A percentile compares a stretch with the other conserved stretches of the same genome.
Conservation (phyloP, 2,113 vertebrate species). For the Dermatemys mawii region DNA sequence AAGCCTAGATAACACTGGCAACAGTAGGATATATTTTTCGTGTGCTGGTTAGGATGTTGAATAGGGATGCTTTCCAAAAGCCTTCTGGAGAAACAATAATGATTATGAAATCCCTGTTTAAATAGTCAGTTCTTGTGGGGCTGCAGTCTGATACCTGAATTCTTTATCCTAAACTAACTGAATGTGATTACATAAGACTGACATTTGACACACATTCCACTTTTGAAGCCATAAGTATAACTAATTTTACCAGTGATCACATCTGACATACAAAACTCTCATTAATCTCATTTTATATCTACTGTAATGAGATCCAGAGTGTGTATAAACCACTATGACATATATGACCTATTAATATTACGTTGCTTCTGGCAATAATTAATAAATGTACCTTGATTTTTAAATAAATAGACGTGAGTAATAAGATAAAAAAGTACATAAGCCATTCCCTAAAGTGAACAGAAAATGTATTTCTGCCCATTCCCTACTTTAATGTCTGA, state of each 20-base stretch:
- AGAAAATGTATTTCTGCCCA: constrained; percentile 39
- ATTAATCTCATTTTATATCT: constrained; percentile 27
- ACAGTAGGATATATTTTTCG: not conserved
- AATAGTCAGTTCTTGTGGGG: not conserved
- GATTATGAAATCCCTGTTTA: not conserved
- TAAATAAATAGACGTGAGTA: constrained; percentile 41
- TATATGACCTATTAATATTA: constrained; percentile 51
- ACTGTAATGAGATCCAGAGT: constrained; percentile 6
- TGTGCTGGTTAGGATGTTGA: not conserved
- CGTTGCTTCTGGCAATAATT: constrained; percentile 49
- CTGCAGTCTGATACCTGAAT: not conserved
- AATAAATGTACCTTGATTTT: constrained; percentile 57
- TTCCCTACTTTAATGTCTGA: constrained; percentile 20
- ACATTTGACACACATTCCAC: not conserved
- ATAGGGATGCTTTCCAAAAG: not conserved
- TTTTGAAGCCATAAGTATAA: constrained; percentile 4
- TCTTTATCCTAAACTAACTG: not conserved
- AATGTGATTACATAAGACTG: not conserved
- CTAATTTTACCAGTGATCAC: constrained; percentile 21
- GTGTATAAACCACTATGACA: constrained; percentile 26
- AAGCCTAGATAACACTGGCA: not conserved
- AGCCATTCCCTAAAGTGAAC: constrained; percentile 20
- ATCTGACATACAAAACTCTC: not conserved
- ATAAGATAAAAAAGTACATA: not conserved
- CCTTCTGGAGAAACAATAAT: not conserved